Percentiles rank a stretch among this genome's conserved stretches.
Conservation (phyloP, 2,797 vertebrate species). For the Toxotes lorentzi region DNA sequence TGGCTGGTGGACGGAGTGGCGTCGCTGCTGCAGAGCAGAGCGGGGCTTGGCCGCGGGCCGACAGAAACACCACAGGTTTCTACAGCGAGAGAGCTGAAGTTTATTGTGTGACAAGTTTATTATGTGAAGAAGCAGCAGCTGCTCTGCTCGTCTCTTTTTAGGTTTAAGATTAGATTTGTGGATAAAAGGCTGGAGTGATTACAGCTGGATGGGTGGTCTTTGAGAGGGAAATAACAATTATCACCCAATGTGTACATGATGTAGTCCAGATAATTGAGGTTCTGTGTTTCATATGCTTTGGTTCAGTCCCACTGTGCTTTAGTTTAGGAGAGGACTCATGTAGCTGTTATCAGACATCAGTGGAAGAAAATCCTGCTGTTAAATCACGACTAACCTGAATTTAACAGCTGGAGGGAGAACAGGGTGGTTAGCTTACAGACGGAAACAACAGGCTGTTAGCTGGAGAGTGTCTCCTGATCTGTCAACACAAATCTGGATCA, state of each 20-base stretch:
- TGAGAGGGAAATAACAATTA: slow-evolving; percentile 39
- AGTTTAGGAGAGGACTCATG: slow-evolving; percentile 1
- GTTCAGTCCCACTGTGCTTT: slow-evolving; percentile 10
- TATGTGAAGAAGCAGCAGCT: slow-evolving; percentile 21
- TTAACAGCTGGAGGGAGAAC: slow-evolving; percentile 49
- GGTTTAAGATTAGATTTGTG: slow-evolving; percentile 33
- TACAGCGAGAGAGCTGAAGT: not conserved
- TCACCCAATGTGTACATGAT: slow-evolving; percentile 16
- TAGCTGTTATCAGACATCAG: slow-evolving; percentile 28
- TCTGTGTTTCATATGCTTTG: not conserved
- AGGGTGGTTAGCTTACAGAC: slow-evolving; percentile 20
- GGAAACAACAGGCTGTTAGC: slow-evolving; percentile 24
- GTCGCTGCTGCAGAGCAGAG: not conserved
- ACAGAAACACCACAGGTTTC: slow-evolving; percentile 10
- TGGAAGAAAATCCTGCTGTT: slow-evolving; percentile 40
- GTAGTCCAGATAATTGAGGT: slow-evolving; percentile 10
- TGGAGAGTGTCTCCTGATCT: not conserved
- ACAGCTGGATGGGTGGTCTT: slow-evolving; percentile 24
- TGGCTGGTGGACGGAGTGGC: slow-evolving; percentile 30
- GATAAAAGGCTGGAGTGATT: slow-evolving; percentile 40
- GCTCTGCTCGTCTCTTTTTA: not conserved
- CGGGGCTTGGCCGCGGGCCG: slow-evolving; percentile 8
- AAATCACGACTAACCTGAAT: slow-evolving; percentile 38
- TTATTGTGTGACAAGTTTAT: slow-evolving; percentile 45
- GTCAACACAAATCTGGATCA: slow-evolving; percentile 27